phyloP scores from a whole-genome alignment of 1,140 invertebrate genomes.

The Caenorhabditis tropicalis region DNA sequence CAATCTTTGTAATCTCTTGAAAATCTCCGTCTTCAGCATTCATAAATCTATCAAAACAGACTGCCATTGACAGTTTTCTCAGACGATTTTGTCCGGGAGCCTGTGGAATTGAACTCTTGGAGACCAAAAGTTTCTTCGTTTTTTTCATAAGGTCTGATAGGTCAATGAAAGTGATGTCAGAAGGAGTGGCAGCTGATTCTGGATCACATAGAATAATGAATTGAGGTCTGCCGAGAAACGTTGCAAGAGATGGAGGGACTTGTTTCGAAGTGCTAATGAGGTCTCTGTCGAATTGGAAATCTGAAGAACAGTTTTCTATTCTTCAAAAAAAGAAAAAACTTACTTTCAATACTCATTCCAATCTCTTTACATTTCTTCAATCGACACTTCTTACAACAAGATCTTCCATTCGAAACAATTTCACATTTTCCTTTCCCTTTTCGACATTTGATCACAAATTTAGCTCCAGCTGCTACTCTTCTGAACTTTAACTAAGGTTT shows the following conservation, averaged over 20 bases:
- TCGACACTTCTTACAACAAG: conserved; percentile 1
- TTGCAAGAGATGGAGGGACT: neutral
- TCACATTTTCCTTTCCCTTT: neutral
- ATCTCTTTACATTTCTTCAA: neutral
- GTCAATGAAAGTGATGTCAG: neutral
- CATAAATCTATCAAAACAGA: neutral
- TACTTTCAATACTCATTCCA: neutral
- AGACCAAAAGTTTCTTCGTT: neutral
- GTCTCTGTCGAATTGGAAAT: conserved; percentile 10
- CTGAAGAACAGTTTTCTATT: neutral
- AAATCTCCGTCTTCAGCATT: neutral
- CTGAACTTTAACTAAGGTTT: neutral
- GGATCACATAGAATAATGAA: neutral
- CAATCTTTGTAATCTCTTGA: neutral
- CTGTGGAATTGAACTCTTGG: neutral
- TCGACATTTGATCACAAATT: neutral
- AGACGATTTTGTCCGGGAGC: neutral
- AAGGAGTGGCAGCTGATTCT: neutral
- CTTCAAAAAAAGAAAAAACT: neutral
- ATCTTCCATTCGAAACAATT: neutral
- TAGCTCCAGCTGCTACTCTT: conserved; percentile 1
- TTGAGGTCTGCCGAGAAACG: neutral
- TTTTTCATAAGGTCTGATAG: neutral
- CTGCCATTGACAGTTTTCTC: neutral
- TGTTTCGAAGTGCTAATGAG: neutral